Percentiles rank a stretch among this genome's conserved stretches.
phyloP scores from a whole-genome alignment of 2,797 vertebrate genomes.

The Aulostomus chinensis region DNA sequence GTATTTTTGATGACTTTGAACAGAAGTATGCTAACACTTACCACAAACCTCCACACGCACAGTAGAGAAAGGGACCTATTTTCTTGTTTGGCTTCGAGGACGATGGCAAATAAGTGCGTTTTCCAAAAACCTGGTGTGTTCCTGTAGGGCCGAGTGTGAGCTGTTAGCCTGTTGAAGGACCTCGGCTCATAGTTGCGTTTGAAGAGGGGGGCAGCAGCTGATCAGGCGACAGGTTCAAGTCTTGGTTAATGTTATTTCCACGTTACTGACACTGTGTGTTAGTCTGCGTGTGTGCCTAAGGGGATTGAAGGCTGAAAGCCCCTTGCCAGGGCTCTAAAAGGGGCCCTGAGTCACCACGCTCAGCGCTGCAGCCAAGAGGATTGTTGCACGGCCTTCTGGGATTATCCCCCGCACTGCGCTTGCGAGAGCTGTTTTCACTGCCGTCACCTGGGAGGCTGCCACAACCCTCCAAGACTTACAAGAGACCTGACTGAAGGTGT shows the following conservation, averaged over 20 bases:
- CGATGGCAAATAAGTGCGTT: no score
- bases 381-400: conserved; percentile 69
- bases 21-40: no score
- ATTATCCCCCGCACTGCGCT: conserved; percentile 73
- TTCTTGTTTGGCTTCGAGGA: no score
- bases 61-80: no score
- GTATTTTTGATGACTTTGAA: no score
- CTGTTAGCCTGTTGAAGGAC: no score
- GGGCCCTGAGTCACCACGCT: conserved; percentile 53
- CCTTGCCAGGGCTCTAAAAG: conserved; percentile 65
- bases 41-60: no score
- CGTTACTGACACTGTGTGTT: conserved; percentile 8
- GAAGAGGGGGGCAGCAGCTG: conserved; percentile 33
- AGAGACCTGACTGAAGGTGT: conserved; percentile 8
- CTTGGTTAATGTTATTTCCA: conserved; percentile 34
- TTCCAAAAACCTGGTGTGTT: no score
- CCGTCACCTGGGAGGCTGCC: conserved; percentile 50
- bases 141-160: no score
- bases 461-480: conserved; percentile 3
- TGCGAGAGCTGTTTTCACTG: conserved; percentile 44
- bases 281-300: conserved; percentile 48
- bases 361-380: conserved; percentile 69
- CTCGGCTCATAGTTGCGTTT: background rate
- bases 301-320: conserved; percentile 74
- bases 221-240: conserved; percentile 35